Conservation (phyloP, 1,140 invertebrate genomes). For the Trichogramma pretiosum region DNA sequence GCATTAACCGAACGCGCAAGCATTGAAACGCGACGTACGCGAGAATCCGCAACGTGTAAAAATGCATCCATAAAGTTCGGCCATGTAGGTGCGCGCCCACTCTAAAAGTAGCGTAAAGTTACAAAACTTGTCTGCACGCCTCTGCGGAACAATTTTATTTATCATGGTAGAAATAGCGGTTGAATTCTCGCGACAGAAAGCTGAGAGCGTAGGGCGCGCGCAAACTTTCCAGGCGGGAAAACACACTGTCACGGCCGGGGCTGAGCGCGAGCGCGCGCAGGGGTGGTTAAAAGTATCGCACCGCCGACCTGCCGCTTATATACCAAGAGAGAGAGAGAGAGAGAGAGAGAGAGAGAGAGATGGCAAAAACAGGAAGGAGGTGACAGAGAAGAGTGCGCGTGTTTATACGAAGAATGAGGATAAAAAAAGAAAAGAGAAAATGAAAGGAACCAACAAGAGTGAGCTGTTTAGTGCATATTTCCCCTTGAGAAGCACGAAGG, state of each 20-base stretch:
- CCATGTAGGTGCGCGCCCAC: background rate
- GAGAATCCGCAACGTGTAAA: too few relatives aligned
- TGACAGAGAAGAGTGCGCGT: background rate
- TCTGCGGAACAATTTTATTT: constrained; percentile 38
- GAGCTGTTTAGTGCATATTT: constrained; percentile 5
- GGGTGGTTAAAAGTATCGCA: background rate
- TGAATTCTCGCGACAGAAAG: constrained; percentile 26
- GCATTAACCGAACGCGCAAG: too few relatives aligned
- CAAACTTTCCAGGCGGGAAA: constrained; percentile 26
- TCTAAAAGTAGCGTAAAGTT: constrained; percentile 23
- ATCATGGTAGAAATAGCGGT: constrained; percentile 36
- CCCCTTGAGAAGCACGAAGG: background rate
- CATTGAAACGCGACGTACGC: too few relatives aligned
- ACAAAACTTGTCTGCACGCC: too few relatives aligned
- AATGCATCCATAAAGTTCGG: constrained; percentile 13
- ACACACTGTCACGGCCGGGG: constrained; percentile 3
- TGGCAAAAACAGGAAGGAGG: background rate
- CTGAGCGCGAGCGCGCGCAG: background rate
- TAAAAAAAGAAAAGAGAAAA: too few relatives aligned
- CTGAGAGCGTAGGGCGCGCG: constrained; percentile 16
- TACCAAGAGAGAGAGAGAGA: too few relatives aligned
- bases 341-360: background rate
- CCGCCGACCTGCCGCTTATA: too few relatives aligned
- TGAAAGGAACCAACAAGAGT: constrained; percentile 1
- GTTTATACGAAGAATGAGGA: too few relatives aligned